phyloP scores from a whole-genome alignment of 2,888 invertebrate genomes.

The Ephialtes manifestator region DNA sequence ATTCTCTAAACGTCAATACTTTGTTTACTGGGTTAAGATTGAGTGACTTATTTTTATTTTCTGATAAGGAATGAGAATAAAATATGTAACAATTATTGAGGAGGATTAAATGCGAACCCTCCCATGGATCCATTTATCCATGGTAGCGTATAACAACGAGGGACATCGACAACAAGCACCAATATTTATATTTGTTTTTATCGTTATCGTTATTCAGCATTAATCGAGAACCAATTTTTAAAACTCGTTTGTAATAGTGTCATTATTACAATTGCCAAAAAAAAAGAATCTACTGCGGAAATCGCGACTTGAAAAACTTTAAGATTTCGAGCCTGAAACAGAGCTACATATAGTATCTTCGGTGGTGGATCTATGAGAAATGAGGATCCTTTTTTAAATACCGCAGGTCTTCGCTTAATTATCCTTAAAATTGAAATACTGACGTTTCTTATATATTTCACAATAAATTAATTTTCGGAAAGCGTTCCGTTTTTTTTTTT shows the following conservation, averaged over 20 bases:
- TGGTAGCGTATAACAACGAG: too few species aligned
- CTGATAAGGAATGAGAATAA: too few species aligned
- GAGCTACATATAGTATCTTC: neutral
- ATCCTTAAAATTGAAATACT: conserved; percentile 43
- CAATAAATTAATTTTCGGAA: conserved; percentile 38
- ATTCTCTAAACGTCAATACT: conserved; percentile 38
- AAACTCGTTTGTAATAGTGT: too few species aligned
- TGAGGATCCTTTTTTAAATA: conserved; percentile 22
- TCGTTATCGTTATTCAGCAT: too few species aligned
- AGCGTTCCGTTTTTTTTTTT: conserved; percentile 11
- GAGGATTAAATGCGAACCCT: too few species aligned
- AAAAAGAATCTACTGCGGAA: conserved; percentile 36
- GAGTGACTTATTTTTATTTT: too few species aligned
- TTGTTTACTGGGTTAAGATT: conserved; percentile 23
- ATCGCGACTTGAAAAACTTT: conserved; percentile 27
- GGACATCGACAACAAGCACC: too few species aligned
- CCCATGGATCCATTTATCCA: too few species aligned
- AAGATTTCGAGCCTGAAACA: neutral
- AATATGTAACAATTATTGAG: too few species aligned
- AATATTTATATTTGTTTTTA: too few species aligned
- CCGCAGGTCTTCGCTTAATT: conserved; percentile 33
- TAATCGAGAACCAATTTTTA: conserved; percentile 46
- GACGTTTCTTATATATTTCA: conserved; percentile 34
- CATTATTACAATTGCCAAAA: too few species aligned
- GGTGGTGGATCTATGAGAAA: conserved; percentile 21